Evolutionary conservation across 2,797 vertebrate species (phyloP).

Genomic region (Anomalospiza imberbis): DNA sequence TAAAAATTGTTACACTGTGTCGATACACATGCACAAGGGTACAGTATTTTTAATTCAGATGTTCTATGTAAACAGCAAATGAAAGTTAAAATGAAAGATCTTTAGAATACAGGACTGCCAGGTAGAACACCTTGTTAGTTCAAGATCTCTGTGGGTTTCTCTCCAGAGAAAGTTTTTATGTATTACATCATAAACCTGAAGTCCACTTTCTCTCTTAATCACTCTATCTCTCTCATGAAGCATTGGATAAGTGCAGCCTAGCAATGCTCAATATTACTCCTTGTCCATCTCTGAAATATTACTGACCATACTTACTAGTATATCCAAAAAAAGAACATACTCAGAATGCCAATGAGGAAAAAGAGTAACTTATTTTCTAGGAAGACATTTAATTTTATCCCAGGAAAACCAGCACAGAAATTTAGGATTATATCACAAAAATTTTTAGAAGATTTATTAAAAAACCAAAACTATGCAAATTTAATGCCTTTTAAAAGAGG

Average conservation of each 20-base stretch:
- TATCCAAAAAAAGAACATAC: not conserved
- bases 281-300: not conserved
- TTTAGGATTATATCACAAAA: not conserved
- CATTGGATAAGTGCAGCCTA: not conserved
- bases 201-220: not conserved
- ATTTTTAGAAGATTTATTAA: not conserved
- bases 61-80: not conserved
- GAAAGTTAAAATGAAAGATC: not conserved
- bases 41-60: not conserved
- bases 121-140: not conserved
- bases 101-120: not conserved
- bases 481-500: not conserved
- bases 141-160: not conserved
- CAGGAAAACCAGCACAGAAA: not conserved
- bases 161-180: not conserved
- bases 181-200: not conserved
- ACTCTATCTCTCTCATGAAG: not conserved
- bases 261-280: not conserved
- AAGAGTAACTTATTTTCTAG: not conserved
- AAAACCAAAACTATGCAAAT: not conserved
- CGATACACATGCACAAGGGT: not conserved
- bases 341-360: not conserved
- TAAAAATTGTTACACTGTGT: not conserved
- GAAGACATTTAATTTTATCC: not conserved
- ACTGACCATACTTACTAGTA: not conserved